Percentiles rank a stretch among this genome's conserved stretches.
Evolutionary conservation across 2,113 vertebrate genomes (phyloP).

Genomic region (Sceloporus tristichus): DNA sequence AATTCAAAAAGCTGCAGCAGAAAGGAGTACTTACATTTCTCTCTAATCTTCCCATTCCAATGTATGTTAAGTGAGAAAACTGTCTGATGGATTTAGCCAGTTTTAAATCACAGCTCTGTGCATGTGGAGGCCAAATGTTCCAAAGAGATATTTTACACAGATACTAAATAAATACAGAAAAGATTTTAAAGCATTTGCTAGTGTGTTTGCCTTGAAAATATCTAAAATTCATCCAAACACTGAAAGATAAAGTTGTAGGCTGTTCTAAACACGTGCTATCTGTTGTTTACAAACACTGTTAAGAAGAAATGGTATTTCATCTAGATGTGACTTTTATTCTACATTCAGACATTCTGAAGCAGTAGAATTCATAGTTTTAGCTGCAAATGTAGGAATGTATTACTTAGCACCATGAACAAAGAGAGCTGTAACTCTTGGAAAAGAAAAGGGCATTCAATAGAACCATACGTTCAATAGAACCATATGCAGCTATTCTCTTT

Average conservation of each 20-base stretch:
- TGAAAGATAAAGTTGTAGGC: slow-evolving; percentile 39
- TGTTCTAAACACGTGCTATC: slow-evolving; percentile 39
- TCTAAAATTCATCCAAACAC: slow-evolving; percentile 52
- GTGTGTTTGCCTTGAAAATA: slow-evolving; percentile 52
- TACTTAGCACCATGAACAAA: neutral
- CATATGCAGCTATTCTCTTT: too few relatives aligned
- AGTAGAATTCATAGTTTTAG: neutral
- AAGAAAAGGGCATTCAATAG: too few relatives aligned
- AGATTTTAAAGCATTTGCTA: slow-evolving; percentile 51
- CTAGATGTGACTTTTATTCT: neutral
- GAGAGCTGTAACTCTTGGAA: neutral
- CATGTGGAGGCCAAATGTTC: slow-evolving; percentile 81
- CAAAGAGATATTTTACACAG: slow-evolving; percentile 53
- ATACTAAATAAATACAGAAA: slow-evolving; percentile 63
- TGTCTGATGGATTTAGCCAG: slow-evolving; percentile 73
- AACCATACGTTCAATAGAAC: too few relatives aligned
- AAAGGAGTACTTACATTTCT: slow-evolving; percentile 49
- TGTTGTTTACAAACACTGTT: slow-evolving; percentile 31
- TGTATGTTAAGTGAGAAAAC: slow-evolving; percentile 69
- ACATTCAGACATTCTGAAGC: neutral
- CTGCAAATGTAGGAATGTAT: neutral
- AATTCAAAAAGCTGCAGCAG: neutral
- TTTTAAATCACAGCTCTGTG: slow-evolving; percentile 74
- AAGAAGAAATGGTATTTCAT: slow-evolving; percentile 1
- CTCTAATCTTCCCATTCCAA: slow-evolving; percentile 61